Percentiles rank a stretch among this genome's conserved stretches.
These are phyloP conservation scores for Coremacera marginata DNA, from an alignment of 2,888 invertebrate genomes.

Conservation along the genomic window DNA sequence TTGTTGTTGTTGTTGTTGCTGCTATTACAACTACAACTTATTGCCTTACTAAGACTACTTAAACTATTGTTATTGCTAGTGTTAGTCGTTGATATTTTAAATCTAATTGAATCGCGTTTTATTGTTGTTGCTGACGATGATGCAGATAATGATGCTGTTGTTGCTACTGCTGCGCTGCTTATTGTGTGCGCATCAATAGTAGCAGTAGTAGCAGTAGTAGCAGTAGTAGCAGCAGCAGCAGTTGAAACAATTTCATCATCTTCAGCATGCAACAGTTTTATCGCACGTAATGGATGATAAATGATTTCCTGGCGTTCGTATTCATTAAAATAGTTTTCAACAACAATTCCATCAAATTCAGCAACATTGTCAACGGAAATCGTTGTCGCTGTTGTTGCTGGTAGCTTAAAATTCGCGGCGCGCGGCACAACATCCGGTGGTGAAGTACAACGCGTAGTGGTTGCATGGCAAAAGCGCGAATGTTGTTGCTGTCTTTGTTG, in stretches of 20 bases:
- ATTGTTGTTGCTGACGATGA: constrained; percentile 24
- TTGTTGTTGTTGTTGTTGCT: constrained; percentile 50
- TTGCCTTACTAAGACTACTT: constrained; percentile 30
- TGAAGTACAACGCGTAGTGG: constrained; percentile 63
- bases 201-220: no score
- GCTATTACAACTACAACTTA: constrained; percentile 41
- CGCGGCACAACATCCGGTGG: constrained; percentile 67
- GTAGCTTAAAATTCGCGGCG: constrained; percentile 58
- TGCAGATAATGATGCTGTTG: constrained; percentile 40
- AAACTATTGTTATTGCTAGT: constrained; percentile 39
- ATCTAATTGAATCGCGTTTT: constrained; percentile 44
- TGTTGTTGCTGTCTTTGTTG: constrained; percentile 41
- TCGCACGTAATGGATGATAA: constrained; percentile 57
- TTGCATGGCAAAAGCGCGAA: constrained; percentile 40
- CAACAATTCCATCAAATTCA: constrained; percentile 61
- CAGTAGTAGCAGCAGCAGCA: neutral
- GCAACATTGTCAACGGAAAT: constrained; percentile 27
- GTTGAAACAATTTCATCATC: constrained; percentile 40
- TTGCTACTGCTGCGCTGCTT: constrained; percentile 42
- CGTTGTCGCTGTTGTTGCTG: constrained; percentile 22
- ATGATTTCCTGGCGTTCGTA: constrained; percentile 69
- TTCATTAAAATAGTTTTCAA: constrained; percentile 67
- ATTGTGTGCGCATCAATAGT: constrained; percentile 44
- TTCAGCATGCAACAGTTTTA: constrained; percentile 49
- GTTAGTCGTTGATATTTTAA: constrained; percentile 51